Percentiles rank a stretch among this genome's conserved stretches.
These are phyloP conservation scores for Calcarius lapponicus DNA, from an alignment of 2,797 vertebrate genomes.

Conservation along the genomic window DNA sequence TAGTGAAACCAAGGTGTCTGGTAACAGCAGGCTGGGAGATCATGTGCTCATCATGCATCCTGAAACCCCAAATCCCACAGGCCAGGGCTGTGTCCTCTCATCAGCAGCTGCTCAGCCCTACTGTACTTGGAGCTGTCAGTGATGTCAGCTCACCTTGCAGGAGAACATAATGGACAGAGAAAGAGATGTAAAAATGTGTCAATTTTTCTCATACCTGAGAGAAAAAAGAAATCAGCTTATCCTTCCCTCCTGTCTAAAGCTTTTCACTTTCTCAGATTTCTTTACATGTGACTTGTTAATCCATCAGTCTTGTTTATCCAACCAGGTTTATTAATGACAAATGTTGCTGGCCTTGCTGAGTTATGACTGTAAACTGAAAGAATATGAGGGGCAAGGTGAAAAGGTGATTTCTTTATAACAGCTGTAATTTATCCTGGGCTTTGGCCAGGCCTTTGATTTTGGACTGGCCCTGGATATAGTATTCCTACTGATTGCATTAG, in stretches of 20 bases:
- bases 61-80: not conserved
- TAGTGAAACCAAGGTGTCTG: not conserved
- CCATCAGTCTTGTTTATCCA: constrained; percentile 68
- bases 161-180: not conserved
- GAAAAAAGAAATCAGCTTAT: not conserved
- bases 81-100: not conserved
- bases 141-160: not conserved
- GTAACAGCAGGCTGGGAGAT: not conserved
- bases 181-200: not conserved
- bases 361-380: constrained; percentile 75
- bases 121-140: not conserved
- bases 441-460: constrained; percentile 76
- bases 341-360: constrained; percentile 69
- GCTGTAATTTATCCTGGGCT: constrained; percentile 78
- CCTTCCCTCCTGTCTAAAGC: constrained; percentile 28
- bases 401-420: constrained; percentile 78
- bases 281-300: constrained; percentile 67
- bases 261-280: constrained; percentile 67
- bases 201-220: not conserved
- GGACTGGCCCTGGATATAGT: constrained; percentile 76
- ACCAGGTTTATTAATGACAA: constrained; percentile 73
- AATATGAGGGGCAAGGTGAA: constrained; percentile 75
- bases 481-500: constrained; percentile 85
- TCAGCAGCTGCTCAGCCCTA: not conserved
- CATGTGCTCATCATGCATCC: not conserved